phyloP scores from a whole-genome alignment of 2,113 vertebrate species.

The Thamnaconus septentrionalis region DNA sequence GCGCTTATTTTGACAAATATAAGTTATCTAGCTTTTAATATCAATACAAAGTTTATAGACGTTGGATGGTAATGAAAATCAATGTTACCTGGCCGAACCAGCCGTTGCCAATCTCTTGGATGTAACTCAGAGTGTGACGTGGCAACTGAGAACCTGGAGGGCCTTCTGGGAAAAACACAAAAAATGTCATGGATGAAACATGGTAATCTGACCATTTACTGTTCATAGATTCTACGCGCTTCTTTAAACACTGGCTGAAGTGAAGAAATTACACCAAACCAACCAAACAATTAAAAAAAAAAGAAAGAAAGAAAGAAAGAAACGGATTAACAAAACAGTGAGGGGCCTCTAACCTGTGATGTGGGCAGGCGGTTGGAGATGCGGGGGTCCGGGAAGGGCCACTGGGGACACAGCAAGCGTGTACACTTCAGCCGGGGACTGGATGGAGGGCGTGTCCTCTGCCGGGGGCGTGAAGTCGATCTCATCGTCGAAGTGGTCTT shows the following conservation, averaged over 20 bases:
- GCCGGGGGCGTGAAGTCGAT: constrained; percentile 97
- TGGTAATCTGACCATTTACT: not conserved
- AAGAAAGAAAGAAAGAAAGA: too few species aligned
- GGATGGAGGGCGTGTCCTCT: constrained; percentile 95
- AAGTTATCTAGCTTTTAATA: too few species aligned
- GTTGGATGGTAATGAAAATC: not conserved
- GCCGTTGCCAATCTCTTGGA: constrained; percentile 95
- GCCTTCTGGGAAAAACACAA: constrained; percentile 78
- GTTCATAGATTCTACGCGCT: not conserved
- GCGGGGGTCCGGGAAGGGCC: constrained; percentile 85
- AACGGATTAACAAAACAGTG: too few species aligned
- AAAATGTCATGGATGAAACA: constrained; percentile 3
- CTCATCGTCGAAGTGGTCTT: constrained; percentile 98
- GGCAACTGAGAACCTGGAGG: constrained; percentile 83
- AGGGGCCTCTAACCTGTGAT: constrained; percentile 76
- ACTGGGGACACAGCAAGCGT: constrained; percentile 89
- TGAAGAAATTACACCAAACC: too few species aligned
- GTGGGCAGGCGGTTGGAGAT: constrained; percentile 80
- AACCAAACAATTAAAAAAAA: too few species aligned
- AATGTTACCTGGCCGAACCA: constrained; percentile 94
- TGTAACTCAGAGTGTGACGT: constrained; percentile 94
- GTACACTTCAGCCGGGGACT: constrained; percentile 94
- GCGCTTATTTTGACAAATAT: not conserved
- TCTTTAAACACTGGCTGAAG: too few species aligned
- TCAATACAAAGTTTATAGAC: not conserved